phyloP scores from a whole-genome alignment of 2,797 vertebrate species.

The Pelobates cultripes region DNA sequence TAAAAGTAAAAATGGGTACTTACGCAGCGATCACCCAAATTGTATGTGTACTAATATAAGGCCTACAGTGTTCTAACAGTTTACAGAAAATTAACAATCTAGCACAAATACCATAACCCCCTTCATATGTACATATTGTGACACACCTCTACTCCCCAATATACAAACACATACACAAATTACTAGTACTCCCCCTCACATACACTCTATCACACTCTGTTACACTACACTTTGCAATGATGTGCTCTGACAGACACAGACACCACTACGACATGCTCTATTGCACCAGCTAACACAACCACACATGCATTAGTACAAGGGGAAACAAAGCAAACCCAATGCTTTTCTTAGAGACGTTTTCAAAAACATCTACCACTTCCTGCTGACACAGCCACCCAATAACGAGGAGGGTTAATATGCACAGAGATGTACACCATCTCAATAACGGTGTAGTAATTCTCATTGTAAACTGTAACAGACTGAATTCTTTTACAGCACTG shows the following conservation, averaged over 20 bases:
- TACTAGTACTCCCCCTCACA: not conserved
- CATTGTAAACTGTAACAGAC: too few relatives aligned
- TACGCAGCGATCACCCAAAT: too few relatives aligned
- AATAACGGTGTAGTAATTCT: too few relatives aligned
- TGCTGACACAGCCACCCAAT: constrained; percentile 40
- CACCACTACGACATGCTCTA: constrained; percentile 13
- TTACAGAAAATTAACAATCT: too few relatives aligned
- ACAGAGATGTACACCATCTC: too few relatives aligned
- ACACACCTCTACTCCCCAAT: not conserved
- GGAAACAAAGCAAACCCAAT: not conserved
- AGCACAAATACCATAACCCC: too few relatives aligned
- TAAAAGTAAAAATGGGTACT: too few relatives aligned
- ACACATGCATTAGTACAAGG: not conserved
- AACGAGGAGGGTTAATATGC: not conserved
- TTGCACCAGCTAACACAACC: constrained; percentile 16
- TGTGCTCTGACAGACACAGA: not conserved
- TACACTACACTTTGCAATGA: not conserved
- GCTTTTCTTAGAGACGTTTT: not conserved
- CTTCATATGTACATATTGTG: too few relatives aligned
- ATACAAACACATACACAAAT: not conserved
- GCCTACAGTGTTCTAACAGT: not conserved
- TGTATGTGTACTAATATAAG: too few relatives aligned
- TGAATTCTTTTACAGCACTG: too few relatives aligned
- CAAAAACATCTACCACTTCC: constrained; percentile 36
- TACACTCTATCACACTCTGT: not conserved